phyloP scores from a whole-genome alignment of 2,888 invertebrate genomes.

The Synanthedon formicaeformis region DNA sequence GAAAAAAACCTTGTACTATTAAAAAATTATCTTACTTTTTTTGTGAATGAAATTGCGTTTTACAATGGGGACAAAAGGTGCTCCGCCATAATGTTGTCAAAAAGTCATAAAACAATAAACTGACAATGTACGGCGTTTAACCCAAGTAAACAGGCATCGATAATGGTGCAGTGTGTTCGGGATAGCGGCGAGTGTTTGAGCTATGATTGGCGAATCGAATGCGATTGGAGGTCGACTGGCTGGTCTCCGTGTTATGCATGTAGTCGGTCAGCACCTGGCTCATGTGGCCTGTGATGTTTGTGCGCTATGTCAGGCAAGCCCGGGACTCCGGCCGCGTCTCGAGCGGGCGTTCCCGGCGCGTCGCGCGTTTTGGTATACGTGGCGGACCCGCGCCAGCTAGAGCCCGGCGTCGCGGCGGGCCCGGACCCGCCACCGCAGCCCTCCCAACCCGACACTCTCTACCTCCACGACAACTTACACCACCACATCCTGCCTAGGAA shows the following conservation, averaged over 20 bases:
- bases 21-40: background rate
- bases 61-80: conserved; percentile 62
- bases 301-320: conserved; percentile 83
- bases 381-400: conserved; percentile 66
- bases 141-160: conserved; percentile 39
- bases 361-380: conserved; percentile 68
- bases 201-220: conserved; percentile 49
- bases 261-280: conserved; percentile 57
- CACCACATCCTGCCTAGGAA: conserved; percentile 30
- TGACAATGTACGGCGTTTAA: conserved; percentile 41
- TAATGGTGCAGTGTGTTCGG: conserved; percentile 48
- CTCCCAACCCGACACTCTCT: conserved; percentile 25
- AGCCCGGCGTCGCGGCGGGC: conserved; percentile 52
- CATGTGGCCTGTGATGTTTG: conserved; percentile 76
- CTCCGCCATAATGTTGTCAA: conserved; percentile 62
- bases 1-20: too few relatives aligned
- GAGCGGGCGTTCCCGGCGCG: conserved; percentile 61
- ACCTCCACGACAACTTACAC: conserved; percentile 36
- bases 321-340: conserved; percentile 75
- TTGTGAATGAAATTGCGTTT: conserved; percentile 19
- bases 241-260: conserved; percentile 43
- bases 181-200: conserved; percentile 28
- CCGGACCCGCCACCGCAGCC: conserved; percentile 29
- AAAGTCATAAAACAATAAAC: conserved; percentile 50
- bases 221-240: conserved; percentile 52